Evolutionary conservation across 1,140 invertebrate species (phyloP), one percentile per base, ranked within the genome.

Genomic region (Megalonaias nervosa): DNA sequence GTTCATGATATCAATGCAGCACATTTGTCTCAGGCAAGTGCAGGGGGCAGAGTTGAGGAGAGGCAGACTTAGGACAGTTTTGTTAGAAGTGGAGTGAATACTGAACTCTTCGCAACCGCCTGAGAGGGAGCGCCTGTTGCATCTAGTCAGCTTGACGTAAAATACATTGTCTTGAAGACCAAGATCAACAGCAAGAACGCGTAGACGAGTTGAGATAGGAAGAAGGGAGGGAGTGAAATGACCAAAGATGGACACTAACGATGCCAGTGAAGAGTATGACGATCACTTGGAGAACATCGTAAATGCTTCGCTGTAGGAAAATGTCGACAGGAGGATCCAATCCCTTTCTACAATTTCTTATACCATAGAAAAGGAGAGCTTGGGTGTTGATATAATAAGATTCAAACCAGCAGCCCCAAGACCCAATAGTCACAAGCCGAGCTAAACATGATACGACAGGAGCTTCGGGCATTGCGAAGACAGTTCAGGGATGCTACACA

Each of bases 1-100:
- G 56, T 71, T 59, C 58, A 71, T 57, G 61, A 71, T 21, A 56
- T 73, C 71, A 19, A 73, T n/a, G 71, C 56, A 38, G 9, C 38
- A 38, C 5, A 38, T 38, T 38, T 38, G 38, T 38, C 9, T 9
- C 38, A 38, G 38, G 38, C 0, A 48, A 48, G 6, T 11, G 38
- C 38, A 48, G 9, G 6, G 11, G 38, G 38, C 38, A 5, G 6
- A 9, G 38, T 48, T 6, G 4, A 48, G 1, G 6, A 48, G 38
- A 48, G 38, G 38, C 38, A 48, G 38, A 48, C 38, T 48, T 11
- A 9, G 38, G 38, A 1, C 38, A 48, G 11, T 48, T 48, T 48
- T 48, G 38, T 48, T 5, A 48, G 38, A 9, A 48, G 6, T 48
- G 38, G 38, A 48, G 38, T 9, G 38, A 48, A 11, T 48, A 6